These are phyloP conservation scores for Metridium senile DNA, from an alignment of 92 coral and sea anemone genomes.

Conservation along the genomic window DNA sequence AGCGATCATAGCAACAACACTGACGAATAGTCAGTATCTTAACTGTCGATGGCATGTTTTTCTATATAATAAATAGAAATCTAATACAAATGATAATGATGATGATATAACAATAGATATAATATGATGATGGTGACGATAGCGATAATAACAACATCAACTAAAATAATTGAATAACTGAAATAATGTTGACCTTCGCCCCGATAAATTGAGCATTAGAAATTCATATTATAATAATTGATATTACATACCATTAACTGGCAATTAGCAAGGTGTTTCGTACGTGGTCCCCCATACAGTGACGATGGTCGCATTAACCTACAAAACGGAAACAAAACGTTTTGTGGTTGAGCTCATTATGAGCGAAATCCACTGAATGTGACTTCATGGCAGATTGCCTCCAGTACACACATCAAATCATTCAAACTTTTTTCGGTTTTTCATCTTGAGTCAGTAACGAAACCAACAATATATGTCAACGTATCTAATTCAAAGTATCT, in stretches of 20 bases:
- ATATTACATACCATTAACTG: not conserved
- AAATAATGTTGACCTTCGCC: not conserved
- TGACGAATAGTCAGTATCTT: no score
- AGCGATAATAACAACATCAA: not conserved
- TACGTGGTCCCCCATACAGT: not conserved
- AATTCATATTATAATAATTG: no score
- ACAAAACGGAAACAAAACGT: not conserved
- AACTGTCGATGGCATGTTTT: no score
- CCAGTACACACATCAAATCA: no score
- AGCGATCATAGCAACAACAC: no score
- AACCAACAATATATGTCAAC: no score
- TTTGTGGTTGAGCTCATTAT: not conserved
- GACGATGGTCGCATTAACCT: slow-evolving; percentile 1
- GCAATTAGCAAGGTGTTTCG: not conserved
- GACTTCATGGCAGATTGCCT: not conserved
- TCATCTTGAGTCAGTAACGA: no score
- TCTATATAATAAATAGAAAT: no score
- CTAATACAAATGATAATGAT: not conserved
- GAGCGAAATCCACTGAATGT: not conserved
- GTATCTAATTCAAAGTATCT: no score
- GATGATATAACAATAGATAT: not conserved
- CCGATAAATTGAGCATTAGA: no score
- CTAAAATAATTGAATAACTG: not conserved
- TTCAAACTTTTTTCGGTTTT: no score
- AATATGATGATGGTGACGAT: slow-evolving; percentile 4